Conservation (phyloP, 1,140 invertebrate genomes). For the Zophobas morio region DNA sequence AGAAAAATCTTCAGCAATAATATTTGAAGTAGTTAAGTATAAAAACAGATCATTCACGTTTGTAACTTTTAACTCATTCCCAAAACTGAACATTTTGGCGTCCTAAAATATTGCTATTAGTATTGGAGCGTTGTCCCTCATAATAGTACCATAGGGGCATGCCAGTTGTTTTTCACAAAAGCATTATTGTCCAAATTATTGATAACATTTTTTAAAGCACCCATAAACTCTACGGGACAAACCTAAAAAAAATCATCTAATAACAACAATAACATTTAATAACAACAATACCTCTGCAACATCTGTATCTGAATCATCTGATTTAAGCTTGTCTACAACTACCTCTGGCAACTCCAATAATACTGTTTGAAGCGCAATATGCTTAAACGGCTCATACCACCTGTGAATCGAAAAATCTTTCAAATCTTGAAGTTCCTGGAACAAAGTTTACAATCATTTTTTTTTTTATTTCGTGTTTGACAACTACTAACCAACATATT, state of each 20-base stretch:
- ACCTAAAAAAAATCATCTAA: constrained; percentile 10
- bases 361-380: constrained; percentile 59
- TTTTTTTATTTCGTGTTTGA: neutral
- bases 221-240: constrained; percentile 52
- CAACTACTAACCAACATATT: neutral
- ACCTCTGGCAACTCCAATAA: constrained; percentile 59
- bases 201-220: constrained; percentile 60
- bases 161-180: constrained; percentile 66
- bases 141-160: constrained; percentile 59
- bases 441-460: neutral
- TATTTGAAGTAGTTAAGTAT: constrained; percentile 60
- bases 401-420: constrained; percentile 62
- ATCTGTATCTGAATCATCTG: constrained; percentile 49
- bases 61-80: constrained; percentile 60
- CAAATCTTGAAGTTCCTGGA: constrained; percentile 61
- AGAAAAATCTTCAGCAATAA: constrained; percentile 62
- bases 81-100: constrained; percentile 64
- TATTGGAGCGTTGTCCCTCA: neutral
- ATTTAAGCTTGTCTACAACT: constrained; percentile 57
- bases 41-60: constrained; percentile 61
- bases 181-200: constrained; percentile 57
- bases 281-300: constrained; percentile 51
- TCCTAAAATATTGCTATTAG: constrained; percentile 53
- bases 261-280: neutral
- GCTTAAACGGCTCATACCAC: constrained; percentile 63